Percentiles rank a stretch among this genome's conserved stretches.
Conservation (phyloP, 1,140 invertebrate species). For the Bombus waltoni region DNA sequence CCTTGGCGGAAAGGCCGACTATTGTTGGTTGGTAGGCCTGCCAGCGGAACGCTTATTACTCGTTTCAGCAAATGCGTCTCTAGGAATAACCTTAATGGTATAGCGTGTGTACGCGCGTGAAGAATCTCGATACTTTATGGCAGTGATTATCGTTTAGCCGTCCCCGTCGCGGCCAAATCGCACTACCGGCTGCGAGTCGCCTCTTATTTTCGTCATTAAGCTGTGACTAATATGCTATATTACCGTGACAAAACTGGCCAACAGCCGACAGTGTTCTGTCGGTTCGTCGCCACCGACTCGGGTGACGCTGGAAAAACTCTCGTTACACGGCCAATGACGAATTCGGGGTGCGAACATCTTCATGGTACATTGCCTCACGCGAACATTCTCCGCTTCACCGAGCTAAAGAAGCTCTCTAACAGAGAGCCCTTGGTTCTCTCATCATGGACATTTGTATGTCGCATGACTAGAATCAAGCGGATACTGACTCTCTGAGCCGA, state of each 20-base stretch:
- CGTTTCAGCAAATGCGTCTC: conserved; percentile 61
- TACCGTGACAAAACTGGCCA: conserved; percentile 58
- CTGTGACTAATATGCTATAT: conserved; percentile 66
- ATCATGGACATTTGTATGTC: neutral
- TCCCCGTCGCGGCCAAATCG: conserved; percentile 55
- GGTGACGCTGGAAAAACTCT: conserved; percentile 39
- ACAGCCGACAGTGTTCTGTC: neutral
- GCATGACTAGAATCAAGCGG: neutral
- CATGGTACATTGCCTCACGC: conserved; percentile 29
- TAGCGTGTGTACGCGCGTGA: conserved; percentile 58
- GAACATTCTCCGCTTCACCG: neutral
- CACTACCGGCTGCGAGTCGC: conserved; percentile 36
- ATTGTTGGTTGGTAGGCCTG: conserved; percentile 35
- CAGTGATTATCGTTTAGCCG: conserved; percentile 63
- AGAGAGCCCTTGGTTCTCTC: neutral
- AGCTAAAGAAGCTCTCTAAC: neutral
- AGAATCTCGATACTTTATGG: conserved; percentile 69
- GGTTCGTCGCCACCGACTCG: neutral
- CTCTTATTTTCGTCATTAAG: conserved; percentile 67
- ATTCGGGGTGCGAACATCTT: conserved; percentile 50
- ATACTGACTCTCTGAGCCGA: neutral
- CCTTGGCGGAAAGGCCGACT: conserved; percentile 31
- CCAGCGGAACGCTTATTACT: conserved; percentile 51
- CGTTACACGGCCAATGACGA: conserved; percentile 41
- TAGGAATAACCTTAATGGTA: conserved; percentile 65